Evolutionary conservation across 2,797 vertebrate species (phyloP).

Genomic region (Setipinna tenuifilis): DNA sequence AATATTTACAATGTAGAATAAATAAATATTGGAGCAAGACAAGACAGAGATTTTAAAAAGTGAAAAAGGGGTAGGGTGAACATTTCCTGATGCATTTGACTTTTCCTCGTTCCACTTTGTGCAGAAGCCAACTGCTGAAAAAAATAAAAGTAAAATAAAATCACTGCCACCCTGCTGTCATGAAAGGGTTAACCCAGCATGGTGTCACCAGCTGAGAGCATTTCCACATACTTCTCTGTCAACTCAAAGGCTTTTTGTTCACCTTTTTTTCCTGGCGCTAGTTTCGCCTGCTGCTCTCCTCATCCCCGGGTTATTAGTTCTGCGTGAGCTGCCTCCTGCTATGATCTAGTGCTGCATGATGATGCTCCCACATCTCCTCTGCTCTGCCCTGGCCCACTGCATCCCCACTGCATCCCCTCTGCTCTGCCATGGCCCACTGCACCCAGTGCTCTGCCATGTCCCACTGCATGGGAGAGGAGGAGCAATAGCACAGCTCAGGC

Average conservation of each 20-base stretch:
- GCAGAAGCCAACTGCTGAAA: too few relatives aligned
- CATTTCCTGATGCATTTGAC: background rate
- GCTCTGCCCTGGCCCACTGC: background rate
- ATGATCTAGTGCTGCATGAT: too few relatives aligned
- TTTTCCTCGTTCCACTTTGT: background rate
- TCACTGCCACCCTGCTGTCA: background rate
- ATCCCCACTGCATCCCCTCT: background rate
- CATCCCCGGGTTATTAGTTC: too few relatives aligned
- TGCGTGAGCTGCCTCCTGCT: too few relatives aligned
- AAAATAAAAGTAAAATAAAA: background rate
- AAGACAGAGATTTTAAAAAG: too few relatives aligned
- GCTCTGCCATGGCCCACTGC: conserved; percentile 43
- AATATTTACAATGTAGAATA: background rate
- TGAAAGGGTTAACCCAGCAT: background rate
- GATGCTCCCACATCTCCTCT: too few relatives aligned
- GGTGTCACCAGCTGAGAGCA: too few relatives aligned
- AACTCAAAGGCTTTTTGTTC: too few relatives aligned
- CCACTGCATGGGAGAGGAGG: conserved; percentile 39
- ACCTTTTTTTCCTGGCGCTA: background rate
- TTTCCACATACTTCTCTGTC: too few relatives aligned
- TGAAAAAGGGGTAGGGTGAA: too few relatives aligned
- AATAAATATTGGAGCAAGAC: too few relatives aligned
- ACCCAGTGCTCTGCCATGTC: conserved; percentile 39
- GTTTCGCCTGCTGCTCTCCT: background rate
- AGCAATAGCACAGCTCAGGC: conserved; percentile 26